Evolutionary conservation across 2,113 vertebrate species (phyloP).

Genomic region (Ptychochromis oligacanthus): DNA sequence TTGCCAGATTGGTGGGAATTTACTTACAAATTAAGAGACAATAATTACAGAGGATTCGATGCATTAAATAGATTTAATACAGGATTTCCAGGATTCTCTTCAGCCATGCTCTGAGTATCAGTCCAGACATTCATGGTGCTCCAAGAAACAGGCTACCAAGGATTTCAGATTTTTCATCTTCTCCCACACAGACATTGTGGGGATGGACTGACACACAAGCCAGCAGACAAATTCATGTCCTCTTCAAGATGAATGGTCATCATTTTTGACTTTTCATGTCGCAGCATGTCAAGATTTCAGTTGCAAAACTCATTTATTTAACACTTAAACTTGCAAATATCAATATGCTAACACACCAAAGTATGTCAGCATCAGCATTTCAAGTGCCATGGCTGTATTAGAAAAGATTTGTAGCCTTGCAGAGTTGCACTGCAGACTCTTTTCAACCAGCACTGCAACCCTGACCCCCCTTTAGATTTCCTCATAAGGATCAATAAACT

Average conservation of each 20-base stretch:
- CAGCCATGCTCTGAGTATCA: too few relatives aligned
- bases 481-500: not conserved
- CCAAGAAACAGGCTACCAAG: too few relatives aligned
- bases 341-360: too few relatives aligned
- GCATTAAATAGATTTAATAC: not conserved
- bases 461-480: not conserved
- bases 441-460: not conserved
- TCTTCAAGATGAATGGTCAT: too few relatives aligned
- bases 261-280: too few relatives aligned
- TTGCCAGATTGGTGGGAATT: not conserved
- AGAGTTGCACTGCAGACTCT: not conserved
- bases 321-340: too few relatives aligned
- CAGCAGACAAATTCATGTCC: not conserved
- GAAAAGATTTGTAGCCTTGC: not conserved
- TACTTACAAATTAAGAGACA: not conserved
- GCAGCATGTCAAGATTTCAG: too few relatives aligned
- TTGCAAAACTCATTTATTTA: too few relatives aligned
- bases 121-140: too few relatives aligned
- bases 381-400: not conserved
- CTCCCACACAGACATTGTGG: not conserved
- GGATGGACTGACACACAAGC: not conserved
- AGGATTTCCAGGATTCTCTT: not conserved
- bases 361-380: not conserved
- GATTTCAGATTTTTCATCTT: not conserved
- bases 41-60: not conserved